Percentiles rank a stretch among this genome's conserved stretches.
Conservation (phyloP, 2,888 invertebrate genomes). For the Thysanoteuthis rhombus region DNA sequence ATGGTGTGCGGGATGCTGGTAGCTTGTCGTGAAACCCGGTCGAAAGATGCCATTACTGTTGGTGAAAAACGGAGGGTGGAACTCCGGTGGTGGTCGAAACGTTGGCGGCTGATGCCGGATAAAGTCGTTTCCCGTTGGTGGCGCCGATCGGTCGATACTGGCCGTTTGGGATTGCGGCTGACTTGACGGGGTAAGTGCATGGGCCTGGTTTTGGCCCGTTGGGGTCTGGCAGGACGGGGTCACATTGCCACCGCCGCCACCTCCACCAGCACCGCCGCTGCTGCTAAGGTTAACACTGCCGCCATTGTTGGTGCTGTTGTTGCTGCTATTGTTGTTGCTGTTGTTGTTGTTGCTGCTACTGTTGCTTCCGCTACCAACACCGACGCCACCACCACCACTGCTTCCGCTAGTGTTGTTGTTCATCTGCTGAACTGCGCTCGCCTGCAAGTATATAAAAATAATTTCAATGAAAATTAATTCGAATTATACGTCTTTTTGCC, state of each 20-base stretch:
- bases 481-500: neutral
- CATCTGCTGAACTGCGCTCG: slow-evolving; percentile 35
- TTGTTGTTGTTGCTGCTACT: slow-evolving; percentile 32
- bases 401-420: slow-evolving; percentile 24
- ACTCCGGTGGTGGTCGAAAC: slow-evolving; percentile 62
- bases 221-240: slow-evolving; percentile 18
- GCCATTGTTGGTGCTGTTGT: neutral
- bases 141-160: slow-evolving; percentile 41
- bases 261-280: neutral
- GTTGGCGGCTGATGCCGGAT: slow-evolving; percentile 58
- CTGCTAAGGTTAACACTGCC: neutral
- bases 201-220: slow-evolving; percentile 14
- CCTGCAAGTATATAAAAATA: neutral
- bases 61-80: slow-evolving; percentile 64
- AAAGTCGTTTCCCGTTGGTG: slow-evolving; percentile 50
- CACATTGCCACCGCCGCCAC: neutral
- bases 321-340: neutral
- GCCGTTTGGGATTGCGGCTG: slow-evolving; percentile 29
- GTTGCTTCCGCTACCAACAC: slow-evolving; percentile 40
- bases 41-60: slow-evolving; percentile 66
- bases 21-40: slow-evolving; percentile 60
- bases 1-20: slow-evolving; percentile 63
- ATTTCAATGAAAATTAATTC: too few species aligned
- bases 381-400: slow-evolving; percentile 28
- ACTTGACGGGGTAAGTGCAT: neutral